phyloP scores from a whole-genome alignment of 1,140 invertebrate genomes.

The Pseudomyrmex flavicornis region DNA sequence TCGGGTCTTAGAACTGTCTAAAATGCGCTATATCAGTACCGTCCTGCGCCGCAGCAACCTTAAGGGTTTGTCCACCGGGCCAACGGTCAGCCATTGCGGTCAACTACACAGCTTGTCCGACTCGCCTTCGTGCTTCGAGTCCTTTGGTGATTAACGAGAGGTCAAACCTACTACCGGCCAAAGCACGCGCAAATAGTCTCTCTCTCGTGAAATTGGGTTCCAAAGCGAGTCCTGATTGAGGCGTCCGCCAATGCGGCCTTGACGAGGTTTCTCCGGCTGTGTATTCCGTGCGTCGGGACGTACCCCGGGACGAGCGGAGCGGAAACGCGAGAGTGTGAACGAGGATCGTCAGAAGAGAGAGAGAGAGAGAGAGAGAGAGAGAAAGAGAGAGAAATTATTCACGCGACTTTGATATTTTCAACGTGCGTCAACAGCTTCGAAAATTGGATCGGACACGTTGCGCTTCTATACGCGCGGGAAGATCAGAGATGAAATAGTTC shows the following conservation, averaged over 20 bases:
- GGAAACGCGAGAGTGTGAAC: constrained; percentile 60
- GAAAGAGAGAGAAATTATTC: neutral
- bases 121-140: constrained; percentile 79
- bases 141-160: constrained; percentile 85
- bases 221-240: constrained; percentile 82
- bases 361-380: neutral
- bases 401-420: constrained; percentile 32
- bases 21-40: constrained; percentile 13
- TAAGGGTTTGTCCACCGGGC: constrained; percentile 75
- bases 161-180: constrained; percentile 79
- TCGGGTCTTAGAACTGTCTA: neutral
- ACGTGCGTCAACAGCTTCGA: constrained; percentile 11
- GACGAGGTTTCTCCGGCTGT: constrained; percentile 65
- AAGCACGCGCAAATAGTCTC: constrained; percentile 78
- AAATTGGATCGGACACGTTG: neutral
- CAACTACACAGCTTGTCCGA: constrained; percentile 82
- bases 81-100: constrained; percentile 81
- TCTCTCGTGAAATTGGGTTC: constrained; percentile 79
- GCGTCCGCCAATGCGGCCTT: constrained; percentile 74
- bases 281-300: constrained; percentile 51
- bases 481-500: neutral
- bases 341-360: neutral
- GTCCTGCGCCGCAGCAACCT: constrained; percentile 55
- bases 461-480: neutral
- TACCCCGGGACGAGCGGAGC: constrained; percentile 29